phyloP scores from a whole-genome alignment of 2,113 vertebrate species.

The Sylvietta virens region DNA sequence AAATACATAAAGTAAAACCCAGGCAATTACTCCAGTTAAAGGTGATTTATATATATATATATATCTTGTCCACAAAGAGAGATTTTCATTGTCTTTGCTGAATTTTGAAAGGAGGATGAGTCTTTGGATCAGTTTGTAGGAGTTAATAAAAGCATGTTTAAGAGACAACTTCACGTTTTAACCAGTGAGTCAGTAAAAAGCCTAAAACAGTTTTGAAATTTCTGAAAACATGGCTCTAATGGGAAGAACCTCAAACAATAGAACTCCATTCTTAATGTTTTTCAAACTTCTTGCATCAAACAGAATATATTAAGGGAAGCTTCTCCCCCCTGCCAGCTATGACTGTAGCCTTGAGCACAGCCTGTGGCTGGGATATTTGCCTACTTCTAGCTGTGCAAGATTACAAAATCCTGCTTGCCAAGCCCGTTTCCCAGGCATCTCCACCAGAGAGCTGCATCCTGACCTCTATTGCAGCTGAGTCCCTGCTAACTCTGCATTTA shows the following conservation, averaged over 20 bases:
- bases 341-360: background rate
- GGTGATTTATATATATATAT: background rate
- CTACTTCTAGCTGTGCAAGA: background rate
- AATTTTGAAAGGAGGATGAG: background rate
- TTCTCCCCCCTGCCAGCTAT: background rate
- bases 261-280: background rate
- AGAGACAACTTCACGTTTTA: background rate
- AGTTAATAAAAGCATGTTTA: background rate
- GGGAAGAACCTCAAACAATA: background rate
- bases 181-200: background rate
- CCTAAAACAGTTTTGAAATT: background rate
- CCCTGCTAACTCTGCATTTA: slow-evolving; percentile 16
- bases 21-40: background rate
- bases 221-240: background rate
- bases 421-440: background rate
- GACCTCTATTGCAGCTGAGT: background rate
- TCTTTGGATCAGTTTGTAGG: background rate
- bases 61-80: background rate
- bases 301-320: background rate
- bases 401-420: background rate
- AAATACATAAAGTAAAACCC: background rate
- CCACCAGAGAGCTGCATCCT: background rate
- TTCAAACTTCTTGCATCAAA: background rate
- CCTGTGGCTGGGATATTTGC: background rate
- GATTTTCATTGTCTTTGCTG: background rate